Base-by-base conservation (phyloP, 2,113 vertebrate genomes). In the Parus major region DNA sequence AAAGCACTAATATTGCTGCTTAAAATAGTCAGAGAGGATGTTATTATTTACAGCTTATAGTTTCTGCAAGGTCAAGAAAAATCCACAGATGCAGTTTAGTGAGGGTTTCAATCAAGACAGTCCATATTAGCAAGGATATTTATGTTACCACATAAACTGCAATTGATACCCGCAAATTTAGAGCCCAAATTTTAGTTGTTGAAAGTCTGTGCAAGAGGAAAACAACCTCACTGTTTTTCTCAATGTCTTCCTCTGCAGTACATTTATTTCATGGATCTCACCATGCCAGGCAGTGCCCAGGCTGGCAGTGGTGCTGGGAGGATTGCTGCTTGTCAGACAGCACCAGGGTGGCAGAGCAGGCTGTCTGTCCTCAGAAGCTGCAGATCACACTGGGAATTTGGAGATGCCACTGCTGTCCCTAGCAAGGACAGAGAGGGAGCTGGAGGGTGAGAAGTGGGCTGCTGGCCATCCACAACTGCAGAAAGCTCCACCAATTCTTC, bases 61-160 rank as follows among this genome's bases (percentile, higher is more conserved):
- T 35, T 93, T 91, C 59, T 92, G 59, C 77, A 95, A 95, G 93
- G 87, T 88, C 81, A 95, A 92, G 77, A 92, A 96, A 92, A 91
- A 78, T 81, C 50, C 52, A 66, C 80, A 91, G 83, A 95, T 84
- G 55, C 72, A 66, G 39, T 88, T 93, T 86, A 78, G 52, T 44
- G 60, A 81, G 71, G 15, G 5, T 86, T 91, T 86, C 59, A 87
- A 70, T 95, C 94, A 84, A 66, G 47, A 63, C 68, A 66, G 72
- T 73, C 59, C 29, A 8, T 46, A 91, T 86, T 89, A 94, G 33
- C 60, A 50, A 47, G 39, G 60, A 66, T 89, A 86, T 82, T 94
- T 95, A 59, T 78, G 44, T 82, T 94, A 94, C 78, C 27, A 59
- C 39, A 55, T 61, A 15, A 82, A 65, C 16, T 46, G 7, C 77